Base-by-base conservation (phyloP, 2,113 vertebrate genomes). In the Pampusana beccarii region DNA sequence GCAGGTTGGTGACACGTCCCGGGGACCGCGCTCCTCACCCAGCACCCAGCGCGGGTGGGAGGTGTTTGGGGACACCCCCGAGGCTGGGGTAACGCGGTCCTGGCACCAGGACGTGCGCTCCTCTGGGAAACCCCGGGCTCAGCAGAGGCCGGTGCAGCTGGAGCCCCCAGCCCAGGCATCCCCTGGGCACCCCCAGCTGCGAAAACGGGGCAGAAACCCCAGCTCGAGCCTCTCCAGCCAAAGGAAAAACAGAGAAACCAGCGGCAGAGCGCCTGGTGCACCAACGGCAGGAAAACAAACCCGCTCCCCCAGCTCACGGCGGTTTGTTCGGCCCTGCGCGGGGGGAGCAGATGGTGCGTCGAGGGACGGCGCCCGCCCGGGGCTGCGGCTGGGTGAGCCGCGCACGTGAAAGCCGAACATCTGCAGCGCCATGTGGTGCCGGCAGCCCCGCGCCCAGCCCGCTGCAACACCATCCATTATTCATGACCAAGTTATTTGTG, bases 401-500 rank as follows among this genome's bases (percentile, higher is more conserved):
- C 87, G 98, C 98, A 98, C 93, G 98, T 78, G 97, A 97, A 97
- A 96, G 97, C 94, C 91, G 84, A 99, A 99, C 99, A 99, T 99
- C 99, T 99, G 99, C 98, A 98, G 97, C 80, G 88, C 98, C 98
- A 98, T 98, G 98, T 99, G 98, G 98, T 96, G 96, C 93, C 97
- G 6, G 86, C 93, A 93, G 96, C 97, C 74, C 80, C 26, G 67
- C 93, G 48, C 96, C 97, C 87, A 92, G 64, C 96, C 97, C 97
- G 95, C 97, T 97, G 93, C 95, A 88, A 95, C 93, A 95, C 97
- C 97, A 98, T 98, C 97, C 98, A 99, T 99, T 98, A 99, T 98
- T 98, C 98, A 98, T 97, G 96, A 88, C 88, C 84, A 74, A 95
- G 91, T 92, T 97, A 91, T 96, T 97, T 95, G 97, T 79, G 91